Evolutionary conservation across 2,797 vertebrate genomes (phyloP), one percentile per base, ranked within the genome.

Genomic region (Xiphorhynchus erythropygius): DNA sequence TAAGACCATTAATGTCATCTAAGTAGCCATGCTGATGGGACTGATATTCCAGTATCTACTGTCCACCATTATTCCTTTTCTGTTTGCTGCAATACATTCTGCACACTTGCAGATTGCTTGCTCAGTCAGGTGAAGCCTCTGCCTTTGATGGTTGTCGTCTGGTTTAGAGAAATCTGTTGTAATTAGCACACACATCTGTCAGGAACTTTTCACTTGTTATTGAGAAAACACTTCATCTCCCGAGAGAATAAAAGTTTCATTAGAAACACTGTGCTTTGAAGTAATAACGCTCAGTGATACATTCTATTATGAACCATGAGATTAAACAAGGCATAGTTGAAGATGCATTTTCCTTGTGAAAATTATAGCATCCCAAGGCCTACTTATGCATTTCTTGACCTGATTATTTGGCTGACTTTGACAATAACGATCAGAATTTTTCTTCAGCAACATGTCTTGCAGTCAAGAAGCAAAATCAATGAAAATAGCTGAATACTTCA

Each of bases 191-290:
- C 13, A 39, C 44, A 65, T 89, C 89, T 85, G 64, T 68, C 60
- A 68, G 79, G 32, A 89, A 25, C 17, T 42, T 65, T 94, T 87
- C 15, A 35, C 59, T 71, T 87, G 59, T 80, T 85, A 67, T 52
- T 85, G 50, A 77, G 39, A 75, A 90, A 93, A 76, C 23, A 50
- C 7, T 42, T 87, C 28, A 76, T 82, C 16, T 52, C 67, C 53
- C 57, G 69, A 81, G 83, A 81, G 33, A 59, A 83, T 69, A 59
- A 81, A 73, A 41, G 30, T 9, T 84, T 88, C 23, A 62, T 89
- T 93, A 76, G 30, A 84, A 74, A 19, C 50, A 81, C 23, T 44
- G 27, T 92, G 60, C 62, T 97, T 90, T 91, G 69, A 90, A 76
- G 70, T 85, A 91, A 46, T 55, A 88, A 68, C 37, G 6, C 17